These are phyloP conservation scores for Stomorhina lunata DNA, from an alignment of 2,888 invertebrate genomes.

Conservation along the genomic window DNA sequence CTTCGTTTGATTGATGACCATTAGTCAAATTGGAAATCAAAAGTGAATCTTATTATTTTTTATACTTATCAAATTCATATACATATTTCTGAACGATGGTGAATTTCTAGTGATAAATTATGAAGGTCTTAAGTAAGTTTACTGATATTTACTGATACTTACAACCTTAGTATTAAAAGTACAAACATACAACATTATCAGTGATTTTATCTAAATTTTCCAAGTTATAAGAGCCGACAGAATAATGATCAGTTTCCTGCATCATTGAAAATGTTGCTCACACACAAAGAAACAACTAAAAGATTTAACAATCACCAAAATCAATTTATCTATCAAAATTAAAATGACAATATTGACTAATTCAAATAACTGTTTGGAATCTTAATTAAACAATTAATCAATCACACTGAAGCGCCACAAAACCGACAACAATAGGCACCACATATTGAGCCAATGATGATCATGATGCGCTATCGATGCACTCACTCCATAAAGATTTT, in stretches of 20 bases:
- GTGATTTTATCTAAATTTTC: neutral
- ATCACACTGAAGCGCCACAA: conserved; percentile 42
- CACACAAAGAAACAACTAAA: neutral
- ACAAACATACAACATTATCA: neutral
- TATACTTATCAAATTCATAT: too few relatives aligned
- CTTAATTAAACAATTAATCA: conserved; percentile 66
- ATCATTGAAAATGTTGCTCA: neutral
- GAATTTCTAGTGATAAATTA: too few relatives aligned
- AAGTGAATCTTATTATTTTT: too few relatives aligned
- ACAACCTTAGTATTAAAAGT: too few relatives aligned
- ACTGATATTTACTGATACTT: too few relatives aligned
- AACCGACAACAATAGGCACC: neutral
- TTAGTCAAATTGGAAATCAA: too few relatives aligned
- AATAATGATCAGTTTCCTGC: conserved; percentile 8
- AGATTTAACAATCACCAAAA: conserved; percentile 37
- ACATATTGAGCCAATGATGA: conserved; percentile 19
- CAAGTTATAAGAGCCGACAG: neutral
- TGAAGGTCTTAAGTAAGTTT: too few relatives aligned
- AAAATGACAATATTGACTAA: conserved; percentile 48
- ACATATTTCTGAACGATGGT: too few relatives aligned
- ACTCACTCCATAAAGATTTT: too few relatives aligned
- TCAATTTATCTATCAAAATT: conserved; percentile 50
- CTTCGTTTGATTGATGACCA: too few relatives aligned
- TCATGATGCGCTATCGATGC: neutral
- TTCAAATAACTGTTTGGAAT: conserved; percentile 63